Evolutionary conservation across 2,888 invertebrate genomes (phyloP).

Genomic region (Sipha maydis): DNA sequence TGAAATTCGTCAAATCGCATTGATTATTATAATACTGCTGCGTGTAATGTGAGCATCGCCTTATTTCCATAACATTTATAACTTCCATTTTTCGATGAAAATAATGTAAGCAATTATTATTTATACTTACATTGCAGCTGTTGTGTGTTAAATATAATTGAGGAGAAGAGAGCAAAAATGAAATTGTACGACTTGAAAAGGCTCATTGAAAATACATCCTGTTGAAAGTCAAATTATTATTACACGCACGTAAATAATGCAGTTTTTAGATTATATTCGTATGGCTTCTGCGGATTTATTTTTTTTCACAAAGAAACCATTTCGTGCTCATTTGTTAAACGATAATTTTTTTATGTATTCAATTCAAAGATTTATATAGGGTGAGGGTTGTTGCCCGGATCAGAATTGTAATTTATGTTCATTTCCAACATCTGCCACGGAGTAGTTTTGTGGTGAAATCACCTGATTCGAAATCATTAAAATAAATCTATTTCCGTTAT

Average conservation of each 20-base stretch:
- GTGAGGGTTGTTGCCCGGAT: slow-evolving; percentile 7
- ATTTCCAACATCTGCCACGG: not conserved
- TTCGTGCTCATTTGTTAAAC: slow-evolving; percentile 10
- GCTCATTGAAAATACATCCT: not conserved
- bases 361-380: slow-evolving; percentile 8
- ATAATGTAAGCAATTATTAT: too few species aligned
- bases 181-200: too few species aligned
- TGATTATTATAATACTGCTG: too few species aligned
- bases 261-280: slow-evolving; percentile 23
- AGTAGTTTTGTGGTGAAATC: slow-evolving; percentile 5
- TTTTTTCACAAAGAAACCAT: slow-evolving; percentile 15
- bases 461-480: not conserved
- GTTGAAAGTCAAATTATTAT: not conserved
- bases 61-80: too few species aligned
- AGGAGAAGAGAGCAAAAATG: too few species aligned
- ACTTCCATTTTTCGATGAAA: too few species aligned
- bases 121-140: too few species aligned
- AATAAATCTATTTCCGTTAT: not conserved
- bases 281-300: slow-evolving; percentile 25
- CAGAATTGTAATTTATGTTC: slow-evolving; percentile 18
- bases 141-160: too few species aligned
- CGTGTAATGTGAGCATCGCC: too few species aligned
- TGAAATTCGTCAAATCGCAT: too few species aligned
- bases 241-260: not conserved
- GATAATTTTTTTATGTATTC: slow-evolving; percentile 5